Conservation (phyloP, 2,113 vertebrate genomes). For the Lipophrys pholis region DNA sequence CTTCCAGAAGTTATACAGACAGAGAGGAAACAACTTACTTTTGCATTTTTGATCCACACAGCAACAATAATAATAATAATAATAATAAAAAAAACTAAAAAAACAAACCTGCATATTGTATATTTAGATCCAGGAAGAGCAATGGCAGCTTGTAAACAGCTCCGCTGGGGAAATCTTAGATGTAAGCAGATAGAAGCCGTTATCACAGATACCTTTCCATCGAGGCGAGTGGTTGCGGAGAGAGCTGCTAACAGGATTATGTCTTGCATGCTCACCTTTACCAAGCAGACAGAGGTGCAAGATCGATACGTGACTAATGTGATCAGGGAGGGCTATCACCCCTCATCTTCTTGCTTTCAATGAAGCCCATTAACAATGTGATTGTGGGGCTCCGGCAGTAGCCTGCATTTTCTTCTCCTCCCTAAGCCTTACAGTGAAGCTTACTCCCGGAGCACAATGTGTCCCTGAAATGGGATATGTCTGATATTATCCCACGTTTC, state of each 20-base stretch:
- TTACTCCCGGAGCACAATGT: slow-evolving; percentile 29
- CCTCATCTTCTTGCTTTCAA: slow-evolving; percentile 58
- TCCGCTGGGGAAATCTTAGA: slow-evolving; percentile 28
- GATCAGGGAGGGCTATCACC: slow-evolving; percentile 67
- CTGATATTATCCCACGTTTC: slow-evolving; percentile 43
- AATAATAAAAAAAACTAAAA: no score
- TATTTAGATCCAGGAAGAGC: slow-evolving; percentile 1
- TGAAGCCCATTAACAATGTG: slow-evolving; percentile 54
- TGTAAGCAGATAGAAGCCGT: slow-evolving; percentile 45
- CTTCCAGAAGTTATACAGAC: slow-evolving; percentile 28
- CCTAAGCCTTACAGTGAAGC: slow-evolving; percentile 3
- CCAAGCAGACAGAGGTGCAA: slow-evolving; percentile 47
- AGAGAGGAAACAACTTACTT: slow-evolving; percentile 17
- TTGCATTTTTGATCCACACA: slow-evolving; percentile 12
- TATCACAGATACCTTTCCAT: slow-evolving; percentile 42
- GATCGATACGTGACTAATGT: slow-evolving; percentile 80
- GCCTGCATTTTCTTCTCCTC: slow-evolving; percentile 23
- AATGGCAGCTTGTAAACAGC: slow-evolving; percentile 28
- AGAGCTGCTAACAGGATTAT: slow-evolving; percentile 72
- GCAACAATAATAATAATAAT: no score
- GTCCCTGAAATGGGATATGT: slow-evolving; percentile 49
- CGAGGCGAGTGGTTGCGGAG: slow-evolving; percentile 39
- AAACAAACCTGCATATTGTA: not conserved
- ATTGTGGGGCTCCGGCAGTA: slow-evolving; percentile 19
- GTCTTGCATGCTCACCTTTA: slow-evolving; percentile 67